Base-by-base conservation (phyloP, 2,797 vertebrate genomes). In the Chloroceryle inda region DNA sequence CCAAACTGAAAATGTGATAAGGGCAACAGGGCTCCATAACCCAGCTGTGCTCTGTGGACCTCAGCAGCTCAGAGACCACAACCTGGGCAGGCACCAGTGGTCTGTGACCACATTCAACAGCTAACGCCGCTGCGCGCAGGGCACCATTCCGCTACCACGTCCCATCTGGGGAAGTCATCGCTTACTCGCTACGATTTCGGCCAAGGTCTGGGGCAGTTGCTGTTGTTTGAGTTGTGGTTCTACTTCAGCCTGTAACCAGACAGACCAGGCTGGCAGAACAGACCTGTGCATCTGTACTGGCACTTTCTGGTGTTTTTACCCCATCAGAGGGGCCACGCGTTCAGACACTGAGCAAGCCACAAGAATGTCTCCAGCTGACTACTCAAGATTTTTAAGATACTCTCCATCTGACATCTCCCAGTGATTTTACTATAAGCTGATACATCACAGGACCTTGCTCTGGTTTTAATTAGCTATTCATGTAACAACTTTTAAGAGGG, bases 161-260 rank as follows among this genome's bases (percentile, higher is more conserved):
- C 68, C 53, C 29, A 9, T 12, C 17, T 6, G 9, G 53, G 13
- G 8, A 47, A 37, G 33, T 53, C 16, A 33, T 4, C 0, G 8
- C 35, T 23, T 14, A 27, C 6, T 59, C 38, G 8, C 45, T 15
- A 2, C 0, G 1, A 38, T 20, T 38, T 26, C 74, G 53, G 66
- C n/a, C 69, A 8, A 14, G n/a, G 49, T 27, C 12, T 38, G 64
- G 37, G 44, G 26, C 38, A 1, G 1, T 16, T 3, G 14, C 69
- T 45, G 26, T 8, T 44, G 24, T 59, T 68, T 44, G 78, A 80
- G 63, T 10, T 72, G 59, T 11, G 42, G 50, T 50, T 74, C 72
- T 45, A 31, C 23, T 47, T 56, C 64, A 56, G 63, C 14, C 82
- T 37, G 19, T 26, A 50, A 78, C 22, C 62, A 73, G 27, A 26